phyloP scores from a whole-genome alignment of 2,113 vertebrate species.

The Archilochus colubris region DNA sequence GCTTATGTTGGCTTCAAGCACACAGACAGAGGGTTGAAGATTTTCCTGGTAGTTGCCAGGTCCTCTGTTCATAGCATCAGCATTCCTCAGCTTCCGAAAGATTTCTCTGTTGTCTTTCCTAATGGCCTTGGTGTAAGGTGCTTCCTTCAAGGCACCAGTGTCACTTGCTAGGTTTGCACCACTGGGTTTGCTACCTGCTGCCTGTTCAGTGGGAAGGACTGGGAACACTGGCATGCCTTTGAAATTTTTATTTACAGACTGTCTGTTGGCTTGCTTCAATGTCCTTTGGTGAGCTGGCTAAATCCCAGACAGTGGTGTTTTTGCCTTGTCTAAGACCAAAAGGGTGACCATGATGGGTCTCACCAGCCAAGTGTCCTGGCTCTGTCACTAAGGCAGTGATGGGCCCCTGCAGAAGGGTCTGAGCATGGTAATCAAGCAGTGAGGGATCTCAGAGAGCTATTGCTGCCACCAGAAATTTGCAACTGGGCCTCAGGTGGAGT shows the following conservation, averaged over 20 bases:
- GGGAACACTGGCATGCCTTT: neutral
- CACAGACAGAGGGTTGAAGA: neutral
- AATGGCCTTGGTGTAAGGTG: neutral
- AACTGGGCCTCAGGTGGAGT: neutral
- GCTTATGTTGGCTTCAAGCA: neutral
- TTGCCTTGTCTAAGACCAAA: neutral
- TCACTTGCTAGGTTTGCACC: neutral
- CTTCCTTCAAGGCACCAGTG: neutral
- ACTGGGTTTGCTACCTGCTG: neutral
- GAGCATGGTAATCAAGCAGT: neutral
- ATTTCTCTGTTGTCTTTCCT: neutral
- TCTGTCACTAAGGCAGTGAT: neutral
- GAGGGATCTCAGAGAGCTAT: neutral
- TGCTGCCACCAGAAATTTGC: neutral
- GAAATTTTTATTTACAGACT: neutral
- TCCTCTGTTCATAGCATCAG: neutral
- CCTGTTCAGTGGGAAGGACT: neutral
- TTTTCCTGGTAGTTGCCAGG: neutral
- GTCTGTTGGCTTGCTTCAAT: neutral
- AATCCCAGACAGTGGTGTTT: neutral
- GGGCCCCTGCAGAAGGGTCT: neutral
- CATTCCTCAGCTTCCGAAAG: neutral
- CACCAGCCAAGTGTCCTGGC: neutral
- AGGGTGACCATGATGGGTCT: neutral
- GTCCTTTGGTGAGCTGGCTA: neutral